Conservation (phyloP, 1,140 invertebrate genomes). For the Triops cancriformis region DNA sequence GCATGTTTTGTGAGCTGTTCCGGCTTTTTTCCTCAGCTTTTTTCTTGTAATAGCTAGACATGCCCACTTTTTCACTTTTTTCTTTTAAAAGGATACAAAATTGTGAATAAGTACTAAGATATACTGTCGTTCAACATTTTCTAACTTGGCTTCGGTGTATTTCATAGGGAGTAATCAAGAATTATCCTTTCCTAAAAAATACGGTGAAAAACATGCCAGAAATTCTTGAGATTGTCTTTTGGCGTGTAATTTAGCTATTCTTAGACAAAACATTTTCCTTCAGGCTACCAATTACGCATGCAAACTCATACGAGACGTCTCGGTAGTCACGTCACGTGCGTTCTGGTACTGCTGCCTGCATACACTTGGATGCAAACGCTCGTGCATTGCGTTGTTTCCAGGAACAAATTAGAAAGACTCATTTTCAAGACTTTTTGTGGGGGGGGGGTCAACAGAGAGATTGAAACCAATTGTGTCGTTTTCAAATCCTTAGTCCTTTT, state of each 20-base stretch:
- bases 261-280: not conserved
- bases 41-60: not conserved
- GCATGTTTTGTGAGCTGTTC: not conserved
- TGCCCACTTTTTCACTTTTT: not conserved
- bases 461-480: too few relatives aligned
- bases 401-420: too few relatives aligned
- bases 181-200: not conserved
- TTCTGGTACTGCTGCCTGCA: too few relatives aligned
- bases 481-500: too few relatives aligned
- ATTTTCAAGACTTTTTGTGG: too few relatives aligned
- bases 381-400: too few relatives aligned
- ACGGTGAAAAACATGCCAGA: not conserved
- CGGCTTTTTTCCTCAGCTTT: not conserved
- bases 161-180: not conserved
- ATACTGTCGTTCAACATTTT: not conserved
- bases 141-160: too few relatives aligned
- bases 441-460: too few relatives aligned
- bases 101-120: not conserved
- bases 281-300: too few relatives aligned
- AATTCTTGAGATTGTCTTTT: not conserved
- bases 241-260: slow-evolving; percentile 1
- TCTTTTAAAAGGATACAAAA: not conserved
- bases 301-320: too few relatives aligned
- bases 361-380: too few relatives aligned
- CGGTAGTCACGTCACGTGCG: too few relatives aligned